phyloP scores from a whole-genome alignment of 2,888 invertebrate genomes.

The Leptopilina syphax region DNA sequence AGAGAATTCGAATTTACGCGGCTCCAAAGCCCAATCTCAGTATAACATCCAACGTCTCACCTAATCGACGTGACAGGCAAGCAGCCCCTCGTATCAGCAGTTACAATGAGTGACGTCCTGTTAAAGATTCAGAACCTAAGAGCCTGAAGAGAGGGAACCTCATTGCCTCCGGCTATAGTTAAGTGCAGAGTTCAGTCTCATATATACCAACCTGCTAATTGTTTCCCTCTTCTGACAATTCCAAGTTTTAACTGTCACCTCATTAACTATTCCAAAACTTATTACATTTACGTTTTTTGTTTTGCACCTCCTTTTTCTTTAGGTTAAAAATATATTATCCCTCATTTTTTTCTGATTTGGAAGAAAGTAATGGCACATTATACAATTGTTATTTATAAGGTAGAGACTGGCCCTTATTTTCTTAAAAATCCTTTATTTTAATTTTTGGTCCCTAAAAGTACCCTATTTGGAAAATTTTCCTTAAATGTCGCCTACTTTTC shows the following conservation, averaged over 20 bases:
- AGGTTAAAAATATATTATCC: no score
- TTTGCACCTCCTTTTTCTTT: no score
- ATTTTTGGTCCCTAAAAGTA: no score
- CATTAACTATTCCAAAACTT: not conserved
- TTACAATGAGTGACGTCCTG: conserved; percentile 68
- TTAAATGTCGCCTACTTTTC: no score
- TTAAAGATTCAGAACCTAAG: conserved; percentile 65
- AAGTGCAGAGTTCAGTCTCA: conserved; percentile 49
- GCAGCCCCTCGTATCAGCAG: conserved; percentile 63
- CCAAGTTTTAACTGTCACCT: conserved; percentile 24
- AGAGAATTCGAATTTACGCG: conserved; percentile 55
- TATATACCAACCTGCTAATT: conserved; percentile 47
- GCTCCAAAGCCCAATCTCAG: conserved; percentile 49
- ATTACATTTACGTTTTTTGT: not conserved
- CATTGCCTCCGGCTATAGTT: conserved; percentile 46
- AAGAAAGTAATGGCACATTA: no score
- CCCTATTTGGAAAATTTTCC: no score
- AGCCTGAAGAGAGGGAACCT: conserved; percentile 51
- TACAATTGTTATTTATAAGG: no score
- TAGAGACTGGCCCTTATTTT: no score
- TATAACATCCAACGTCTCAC: conserved; percentile 52
- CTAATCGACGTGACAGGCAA: conserved; percentile 69
- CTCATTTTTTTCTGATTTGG: no score
- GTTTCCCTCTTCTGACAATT: conserved; percentile 46
- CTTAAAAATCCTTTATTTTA: no score